These are phyloP conservation scores for Todus mexicanus DNA, from an alignment of 2,797 vertebrate species.

Conservation along the genomic window DNA sequence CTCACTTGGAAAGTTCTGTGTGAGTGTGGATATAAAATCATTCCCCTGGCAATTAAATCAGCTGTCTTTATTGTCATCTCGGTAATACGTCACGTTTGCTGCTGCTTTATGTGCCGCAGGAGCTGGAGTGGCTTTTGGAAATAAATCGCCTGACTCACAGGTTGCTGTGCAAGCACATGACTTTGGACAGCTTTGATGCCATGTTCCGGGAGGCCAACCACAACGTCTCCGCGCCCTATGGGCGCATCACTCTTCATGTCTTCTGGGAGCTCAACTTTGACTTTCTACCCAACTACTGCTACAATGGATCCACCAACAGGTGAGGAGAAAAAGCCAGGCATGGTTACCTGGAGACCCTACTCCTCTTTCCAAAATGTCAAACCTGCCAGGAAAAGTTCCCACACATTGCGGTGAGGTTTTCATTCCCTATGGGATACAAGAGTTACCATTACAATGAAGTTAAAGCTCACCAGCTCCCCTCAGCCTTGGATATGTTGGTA, in stretches of 20 bases:
- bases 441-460: neutral
- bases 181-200: conserved; percentile 89
- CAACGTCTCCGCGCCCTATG: conserved; percentile 88
- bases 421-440: neutral
- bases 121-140: conserved; percentile 89
- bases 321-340: conserved; percentile 45
- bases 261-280: conserved; percentile 94
- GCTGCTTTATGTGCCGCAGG: conserved; percentile 69
- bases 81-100: neutral
- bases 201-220: conserved; percentile 93
- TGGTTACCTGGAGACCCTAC: neutral
- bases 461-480: neutral
- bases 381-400: neutral
- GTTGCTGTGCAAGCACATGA: conserved; percentile 90
- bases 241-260: conserved; percentile 88
- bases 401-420: rapidly evolving
- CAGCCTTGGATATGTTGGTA: neutral
- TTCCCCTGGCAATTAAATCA: neutral
- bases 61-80: neutral
- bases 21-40: neutral
- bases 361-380: neutral
- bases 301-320: conserved; percentile 91
- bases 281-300: conserved; percentile 92
- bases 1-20: neutral
- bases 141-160: conserved; percentile 88